Evolutionary conservation across 2,888 invertebrate species (phyloP), one percentile per base, ranked within the genome.

Genomic region (Thelaira solivaga): DNA sequence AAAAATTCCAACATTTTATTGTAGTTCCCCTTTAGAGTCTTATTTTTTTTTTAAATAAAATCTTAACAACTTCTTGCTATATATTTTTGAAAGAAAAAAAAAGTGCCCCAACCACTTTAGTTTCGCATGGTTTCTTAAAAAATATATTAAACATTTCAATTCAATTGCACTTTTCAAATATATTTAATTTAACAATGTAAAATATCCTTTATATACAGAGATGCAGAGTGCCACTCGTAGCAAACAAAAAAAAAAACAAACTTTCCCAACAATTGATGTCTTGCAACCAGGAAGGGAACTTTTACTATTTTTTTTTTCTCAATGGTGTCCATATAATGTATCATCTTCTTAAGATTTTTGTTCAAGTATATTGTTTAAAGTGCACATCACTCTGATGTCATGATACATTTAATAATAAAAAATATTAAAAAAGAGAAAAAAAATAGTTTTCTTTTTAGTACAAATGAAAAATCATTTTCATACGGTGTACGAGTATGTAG

Each of bases 351-450:
- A 8, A 2, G 20, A 29, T 36, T 22, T 36, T 45, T 2, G n/a
- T 43, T 62, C 49, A 59, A 76, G 76, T 53, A 41, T 13, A 47
- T 65, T 45, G 43, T 65, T 41, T 41, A 71, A 71, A 76, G 76
- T 71, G 71, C 71, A 61, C 59, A 65, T 76, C 53, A 51, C 16
- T 71, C 43, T 18, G 16, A 13, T 62, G 68, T 45, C 53, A 62
- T 55, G 51, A 20, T 49, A 26, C 6, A 26, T 26, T 26, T 26
- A 26, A 26, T 26, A 26, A 26, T 5, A 26, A 49, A 59, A 31
- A 45, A 45, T 26, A 18, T 41, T 18, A 18, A 41, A 26, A n/a
- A 20, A 22, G n/a, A 26, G 34, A 59, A 3, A 11, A 13, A 29
- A 51, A 24, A 29, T 29, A 8, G 20, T 20, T 59, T 29, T 59